Conservation (phyloP, 2,113 vertebrate species). For the Verasper variegatus region DNA sequence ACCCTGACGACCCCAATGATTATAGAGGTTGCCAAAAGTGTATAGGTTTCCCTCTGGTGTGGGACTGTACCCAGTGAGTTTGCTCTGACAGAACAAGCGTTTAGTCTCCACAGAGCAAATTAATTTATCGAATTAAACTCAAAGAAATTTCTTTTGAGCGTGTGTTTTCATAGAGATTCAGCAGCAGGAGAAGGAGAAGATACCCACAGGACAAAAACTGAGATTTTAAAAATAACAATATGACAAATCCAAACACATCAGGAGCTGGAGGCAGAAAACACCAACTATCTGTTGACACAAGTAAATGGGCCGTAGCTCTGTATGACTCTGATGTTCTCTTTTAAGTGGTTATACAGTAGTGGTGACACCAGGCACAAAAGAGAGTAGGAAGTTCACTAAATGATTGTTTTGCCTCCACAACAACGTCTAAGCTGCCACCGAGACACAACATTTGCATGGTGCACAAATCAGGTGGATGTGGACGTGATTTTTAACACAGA, state of each 20-base stretch:
- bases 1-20: background rate
- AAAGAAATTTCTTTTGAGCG: background rate
- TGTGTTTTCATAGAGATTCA: background rate
- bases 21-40: background rate
- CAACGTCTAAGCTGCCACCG: too few relatives aligned
- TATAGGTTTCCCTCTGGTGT: background rate
- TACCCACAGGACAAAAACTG: too few relatives aligned
- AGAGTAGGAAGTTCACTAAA: conserved; percentile 52
- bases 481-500: conserved; percentile 11
- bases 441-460: background rate
- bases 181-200: background rate
- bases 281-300: conserved; percentile 21
- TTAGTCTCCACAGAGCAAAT: background rate
- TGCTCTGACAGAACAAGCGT: background rate
- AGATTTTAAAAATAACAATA: too few relatives aligned
- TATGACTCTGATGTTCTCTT: conserved; percentile 11
- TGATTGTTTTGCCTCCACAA: conserved; percentile 32
- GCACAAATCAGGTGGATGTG: background rate
- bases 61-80: background rate
- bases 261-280: background rate
- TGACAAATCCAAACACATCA: background rate
- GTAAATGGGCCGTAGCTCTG: conserved; percentile 18
- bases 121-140: background rate
- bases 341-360: conserved; percentile 27
- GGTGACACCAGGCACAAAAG: conserved; percentile 1